Evolutionary conservation across 1,140 invertebrate species (phyloP), one percentile per base, ranked within the genome.

Genomic region (Thaumatotibia leucotreta): DNA sequence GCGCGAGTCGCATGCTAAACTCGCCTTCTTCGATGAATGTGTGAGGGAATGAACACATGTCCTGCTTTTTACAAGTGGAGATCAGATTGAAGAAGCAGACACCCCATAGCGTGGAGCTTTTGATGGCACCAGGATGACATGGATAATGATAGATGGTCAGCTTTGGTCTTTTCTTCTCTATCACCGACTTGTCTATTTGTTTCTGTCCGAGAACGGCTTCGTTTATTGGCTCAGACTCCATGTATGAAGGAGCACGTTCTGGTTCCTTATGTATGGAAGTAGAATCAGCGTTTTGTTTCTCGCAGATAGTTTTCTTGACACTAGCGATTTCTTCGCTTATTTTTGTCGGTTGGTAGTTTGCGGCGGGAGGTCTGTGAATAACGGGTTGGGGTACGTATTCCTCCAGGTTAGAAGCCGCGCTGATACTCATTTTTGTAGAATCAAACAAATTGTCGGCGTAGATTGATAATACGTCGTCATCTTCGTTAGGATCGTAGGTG

Each of bases 361-460:
- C 54, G 62, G 33, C n/a, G 31, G 61, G 45, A 20, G 62, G 31
- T 5, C 20, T 10, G 23, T 70, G 39, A 4, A 76, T 20, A 6
- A 45, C 5, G 39, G 74, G 69, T 62, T 69, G 35, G 1, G 80
- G 80, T 22, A 80, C 32, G 63, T 83, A 83, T 67, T 82, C 80
- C 20, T 81, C 77, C 17, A 32, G 17, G 8, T 10, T 22, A 3
- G 49, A 27, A 1, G 5, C 10, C 35, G 33, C 2, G n/a, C 66
- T 75, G 33, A n/a, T n/a, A n/a, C 63, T 79, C 5, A 67, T 68
- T 63, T 63, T 68, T 11, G 64, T 72, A 6, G 82, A 74, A 33
- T 89, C 87, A 8, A 84, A 69, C 45, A 88, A 77, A 54, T 84
- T 90, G 72, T 88, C 86, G 39, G 86, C 88, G 63, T 73, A 90